Base-by-base conservation (phyloP, 2,888 invertebrate species). In the Muscina levida region DNA sequence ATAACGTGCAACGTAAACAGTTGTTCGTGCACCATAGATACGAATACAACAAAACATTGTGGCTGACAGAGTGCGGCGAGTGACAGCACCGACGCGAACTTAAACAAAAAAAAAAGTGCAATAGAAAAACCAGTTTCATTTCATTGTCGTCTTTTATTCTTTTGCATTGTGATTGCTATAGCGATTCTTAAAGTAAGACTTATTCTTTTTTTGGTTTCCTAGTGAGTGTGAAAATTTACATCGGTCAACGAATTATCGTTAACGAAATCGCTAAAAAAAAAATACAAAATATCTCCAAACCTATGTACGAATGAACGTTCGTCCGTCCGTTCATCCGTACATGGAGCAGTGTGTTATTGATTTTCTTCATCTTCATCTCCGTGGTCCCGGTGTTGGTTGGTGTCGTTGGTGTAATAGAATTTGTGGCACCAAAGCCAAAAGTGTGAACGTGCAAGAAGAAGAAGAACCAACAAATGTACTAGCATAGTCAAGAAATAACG, bases 1-100 rank as follows among this genome's bases (percentile, higher is more conserved):
- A 15, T 17, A 42, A 19, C 5, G 39, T 62, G 62, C 62, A 62
- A 17, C 37, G 42, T 4, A 17, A 71, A 65, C 77, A 81, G 81
- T 81, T 77, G 74, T 71, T 81, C 74, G 72, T 74, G 74, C 72
- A 74, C 77, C 31, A 37, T 62, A 75, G 72, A 67, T 68, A 75
- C 74, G 74, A 72, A 72, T 72, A 75, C 68, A 81, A 62, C 62
- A 42, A 42, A 39, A 17, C 31, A 5, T 8, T 31, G 31, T 31
- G n/a, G 31, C 57, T 62, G n/a, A n/a, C n/a, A n/a, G n/a, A n/a
- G n/a, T n/a, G n/a, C n/a, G n/a, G n/a, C n/a, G n/a, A n/a, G n/a
- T n/a, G n/a, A n/a, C n/a, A n/a, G n/a, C n/a, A n/a, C n/a, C n/a
- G n/a, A n/a, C n/a, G 67, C 17, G n/a, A 17, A 42, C 48, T 11